Percentiles rank a stretch among this genome's conserved stretches.
Conservation (phyloP, 2,888 invertebrate species). For the Nipponacmea schrenckii region DNA sequence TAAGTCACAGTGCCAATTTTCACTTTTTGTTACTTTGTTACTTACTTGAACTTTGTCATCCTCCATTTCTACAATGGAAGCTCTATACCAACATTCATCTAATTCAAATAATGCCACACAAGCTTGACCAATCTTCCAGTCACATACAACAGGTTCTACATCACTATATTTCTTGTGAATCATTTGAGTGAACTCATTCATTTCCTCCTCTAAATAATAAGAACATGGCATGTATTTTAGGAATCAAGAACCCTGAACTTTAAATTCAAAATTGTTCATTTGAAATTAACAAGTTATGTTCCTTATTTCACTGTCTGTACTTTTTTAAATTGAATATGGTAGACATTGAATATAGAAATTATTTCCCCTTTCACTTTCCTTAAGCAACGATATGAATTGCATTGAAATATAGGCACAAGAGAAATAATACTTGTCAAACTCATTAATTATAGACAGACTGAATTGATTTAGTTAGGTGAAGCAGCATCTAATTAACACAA, state of each 20-base stretch:
- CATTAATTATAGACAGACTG: too few relatives aligned
- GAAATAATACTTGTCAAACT: too few relatives aligned
- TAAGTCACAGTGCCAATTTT: too few relatives aligned
- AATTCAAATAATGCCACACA: conserved; percentile 71
- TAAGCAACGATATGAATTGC: too few relatives aligned
- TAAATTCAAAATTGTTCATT: too few relatives aligned
- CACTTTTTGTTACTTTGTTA: neutral
- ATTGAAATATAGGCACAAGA: too few relatives aligned
- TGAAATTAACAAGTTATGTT: neutral
- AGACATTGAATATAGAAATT: too few relatives aligned
- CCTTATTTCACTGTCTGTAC: neutral
- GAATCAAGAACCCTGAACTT: neutral
- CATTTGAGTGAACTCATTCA: conserved; percentile 36
- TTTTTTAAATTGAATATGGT: neutral
- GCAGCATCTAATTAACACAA: too few relatives aligned
- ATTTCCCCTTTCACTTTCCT: too few relatives aligned
- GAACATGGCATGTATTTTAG: neutral
- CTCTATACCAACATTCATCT: conserved; percentile 78
- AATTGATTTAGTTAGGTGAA: too few relatives aligned
- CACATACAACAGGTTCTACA: neutral
- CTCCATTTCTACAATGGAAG: conserved; percentile 64
- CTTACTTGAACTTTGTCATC: conserved; percentile 43
- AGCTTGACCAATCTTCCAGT: conserved; percentile 65
- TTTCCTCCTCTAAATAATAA: conserved; percentile 33
- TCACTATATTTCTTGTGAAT: conserved; percentile 9